Base-by-base conservation (phyloP, 2,113 vertebrate species). In the Centrocercus urophasianus region DNA sequence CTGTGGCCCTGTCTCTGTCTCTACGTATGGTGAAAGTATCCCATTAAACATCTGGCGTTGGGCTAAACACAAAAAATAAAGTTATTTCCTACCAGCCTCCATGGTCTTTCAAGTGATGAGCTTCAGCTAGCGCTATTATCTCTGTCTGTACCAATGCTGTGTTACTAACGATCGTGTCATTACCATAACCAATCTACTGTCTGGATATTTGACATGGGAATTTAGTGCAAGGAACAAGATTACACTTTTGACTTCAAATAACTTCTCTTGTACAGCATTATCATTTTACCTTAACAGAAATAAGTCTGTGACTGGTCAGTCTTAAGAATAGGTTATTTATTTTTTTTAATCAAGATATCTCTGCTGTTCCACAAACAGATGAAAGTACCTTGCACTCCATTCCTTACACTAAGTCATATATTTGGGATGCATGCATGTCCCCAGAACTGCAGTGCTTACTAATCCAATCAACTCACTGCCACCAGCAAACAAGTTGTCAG, bases 51-150 rank as follows among this genome's bases (percentile, higher is more conserved):
- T 32, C 72, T 65, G 17, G 22, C 82, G 52, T 88, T 84, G 63
- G 34, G 34, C 64, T 71, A 69, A 89, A 91, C 45, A 78, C 45
- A 83, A 66, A 81, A 86, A 84, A 86, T 43, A 83, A 87, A 60
- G 84, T 63, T 32, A 72, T 47, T 70, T 86, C 61, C 18, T 81
- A 81, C 65, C 40, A 69, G 25, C 27, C 42, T 73, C 47, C 47
- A 67, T 2, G 7, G 24, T 72, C 64, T 93, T 93, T 34, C 67
- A 90, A 75, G 59, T 36, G 4, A 0, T 8, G 15, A 59, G 52
- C 45, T 64, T 70, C 66, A 45, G n/a, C 18, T 13, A 10, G 22
- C n/a, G 13, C 43, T 61, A 60, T 56, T 10, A 65, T 74, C 45
- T 66, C 76, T 48, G 38, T 17, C 81, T 61, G 61, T 56, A 82